A percentile compares a stretch with the other conserved stretches of the same genome.
phyloP scores from a whole-genome alignment of 2,113 vertebrate species.

The Irena cyanogastra region DNA sequence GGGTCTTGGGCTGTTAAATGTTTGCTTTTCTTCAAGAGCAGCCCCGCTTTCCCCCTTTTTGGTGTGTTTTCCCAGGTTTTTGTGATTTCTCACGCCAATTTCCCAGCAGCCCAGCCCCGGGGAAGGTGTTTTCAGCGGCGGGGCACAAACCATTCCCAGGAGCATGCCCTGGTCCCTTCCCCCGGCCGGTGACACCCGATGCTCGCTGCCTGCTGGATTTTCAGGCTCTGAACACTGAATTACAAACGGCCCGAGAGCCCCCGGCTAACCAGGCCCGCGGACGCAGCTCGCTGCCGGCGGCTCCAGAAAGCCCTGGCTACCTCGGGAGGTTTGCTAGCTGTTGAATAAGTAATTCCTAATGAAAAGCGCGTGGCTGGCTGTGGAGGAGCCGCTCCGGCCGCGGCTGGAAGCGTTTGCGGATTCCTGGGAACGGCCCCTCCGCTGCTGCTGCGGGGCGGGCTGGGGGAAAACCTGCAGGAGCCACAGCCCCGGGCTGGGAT shows the following conservation, averaged over 20 bases:
- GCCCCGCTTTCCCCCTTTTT: accelerated
- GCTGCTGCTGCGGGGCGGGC: neutral
- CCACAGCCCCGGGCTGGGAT: accelerated
- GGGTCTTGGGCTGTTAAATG: accelerated
- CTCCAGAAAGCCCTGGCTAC: neutral
- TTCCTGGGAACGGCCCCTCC: neutral
- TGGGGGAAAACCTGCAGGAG: accelerated
- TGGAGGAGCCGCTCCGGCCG: neutral
- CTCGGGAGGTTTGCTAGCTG: neutral
- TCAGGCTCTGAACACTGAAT: neutral
- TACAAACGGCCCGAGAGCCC: neutral
- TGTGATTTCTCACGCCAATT: neutral
- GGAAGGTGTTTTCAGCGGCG: no score
- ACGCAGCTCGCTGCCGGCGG: neutral
- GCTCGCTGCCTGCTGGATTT: neutral
- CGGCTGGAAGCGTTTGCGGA: neutral
- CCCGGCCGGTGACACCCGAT: neutral
- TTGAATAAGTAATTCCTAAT: conserved; percentile 49
- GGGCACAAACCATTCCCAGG: accelerated
- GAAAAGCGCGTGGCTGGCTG: neutral
- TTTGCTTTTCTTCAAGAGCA: neutral
- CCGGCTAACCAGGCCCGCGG: neutral
- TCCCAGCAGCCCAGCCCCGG: neutral
- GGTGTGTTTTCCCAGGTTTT: neutral
- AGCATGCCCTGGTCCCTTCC: neutral